These are phyloP conservation scores for Oasisia sp. DNA, from an alignment of 2,888 invertebrate genomes.

Conservation along the genomic window DNA sequence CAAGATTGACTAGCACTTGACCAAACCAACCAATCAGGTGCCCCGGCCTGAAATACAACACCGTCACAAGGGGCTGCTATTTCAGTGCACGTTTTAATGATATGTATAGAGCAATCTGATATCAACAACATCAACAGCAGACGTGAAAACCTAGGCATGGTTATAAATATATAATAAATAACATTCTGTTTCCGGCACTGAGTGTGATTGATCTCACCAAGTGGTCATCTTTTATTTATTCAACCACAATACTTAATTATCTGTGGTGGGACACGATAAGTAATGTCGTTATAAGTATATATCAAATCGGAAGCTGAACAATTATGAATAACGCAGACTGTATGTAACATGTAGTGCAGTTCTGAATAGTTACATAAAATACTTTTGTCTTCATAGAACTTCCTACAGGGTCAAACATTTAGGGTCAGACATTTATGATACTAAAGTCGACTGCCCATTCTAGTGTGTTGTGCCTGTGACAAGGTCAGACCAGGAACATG, in stretches of 20 bases:
- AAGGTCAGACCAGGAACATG: not conserved
- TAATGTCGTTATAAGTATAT: not conserved
- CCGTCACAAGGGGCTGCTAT: not conserved
- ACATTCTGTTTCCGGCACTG: not conserved
- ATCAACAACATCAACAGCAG: not conserved
- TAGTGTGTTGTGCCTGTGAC: not conserved
- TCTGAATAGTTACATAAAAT: not conserved
- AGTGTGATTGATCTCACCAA: not conserved
- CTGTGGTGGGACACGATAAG: too few relatives aligned
- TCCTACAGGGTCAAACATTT: not conserved
- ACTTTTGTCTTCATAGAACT: not conserved
- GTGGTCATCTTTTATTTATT: not conserved
- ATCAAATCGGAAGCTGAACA: not conserved
- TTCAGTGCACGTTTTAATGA: not conserved
- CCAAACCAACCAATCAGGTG: too few relatives aligned
- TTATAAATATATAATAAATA: constrained; percentile 6
- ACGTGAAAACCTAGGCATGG: not conserved
- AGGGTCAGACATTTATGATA: not conserved
- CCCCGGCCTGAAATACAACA: too few relatives aligned
- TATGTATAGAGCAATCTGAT: not conserved
- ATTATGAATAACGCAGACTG: not conserved
- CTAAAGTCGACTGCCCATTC: not conserved
- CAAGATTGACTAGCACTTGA: too few relatives aligned
- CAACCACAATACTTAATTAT: not conserved
- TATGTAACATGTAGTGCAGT: not conserved